Evolutionary conservation across 2,888 invertebrate species (phyloP), one percentile per base, ranked within the genome.

Genomic region (Parasteatoda lunata): DNA sequence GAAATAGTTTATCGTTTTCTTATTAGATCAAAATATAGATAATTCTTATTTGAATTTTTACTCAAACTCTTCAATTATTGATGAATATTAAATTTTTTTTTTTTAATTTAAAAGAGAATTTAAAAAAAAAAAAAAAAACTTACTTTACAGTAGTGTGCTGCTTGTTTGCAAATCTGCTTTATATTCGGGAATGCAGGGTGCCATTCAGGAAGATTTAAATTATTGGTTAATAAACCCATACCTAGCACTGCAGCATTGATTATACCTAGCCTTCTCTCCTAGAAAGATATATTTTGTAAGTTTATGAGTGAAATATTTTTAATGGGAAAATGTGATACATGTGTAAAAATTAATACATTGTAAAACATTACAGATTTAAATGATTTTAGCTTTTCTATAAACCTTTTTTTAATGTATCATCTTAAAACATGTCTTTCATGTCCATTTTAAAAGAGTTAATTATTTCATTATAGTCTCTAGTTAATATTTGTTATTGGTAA

Each of bases 191-290:
- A 92, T 3, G 96, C 96, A 3, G 96, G 96, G 92, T 97, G 97
- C 97, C 97, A 97, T 51, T 84, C 70, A 5, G 89, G 89, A 51
- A 88, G 78, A 0, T 92, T 90, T 30, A 2, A 30, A 89, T 94
- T 95, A 0, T 96, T 95, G 3, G 93, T 95, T 54, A 98, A 93
- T 47, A 98, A 93, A 3, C 97, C 97, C 96, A 97, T 95, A 3
- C 95, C 95, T 11, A 96, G 95, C 0, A 95, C 94, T 0, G 97
- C 95, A 0, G 97, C 97, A 91, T 96, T 96, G 49, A 98, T 95
- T 15, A 98, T 93, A 1, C 96, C 97, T 5, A 97, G 92, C 66
- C 95, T 94, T 90, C 93, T 93, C 82, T 93, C 92, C 96, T 96
- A 91, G 52, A 92, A 70, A 59, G 76, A 66, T 7, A 49, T 30